Evolutionary conservation across 1,140 invertebrate genomes (phyloP), one percentile per base, ranked within the genome.

Genomic region (Ceratitis capitata): DNA sequence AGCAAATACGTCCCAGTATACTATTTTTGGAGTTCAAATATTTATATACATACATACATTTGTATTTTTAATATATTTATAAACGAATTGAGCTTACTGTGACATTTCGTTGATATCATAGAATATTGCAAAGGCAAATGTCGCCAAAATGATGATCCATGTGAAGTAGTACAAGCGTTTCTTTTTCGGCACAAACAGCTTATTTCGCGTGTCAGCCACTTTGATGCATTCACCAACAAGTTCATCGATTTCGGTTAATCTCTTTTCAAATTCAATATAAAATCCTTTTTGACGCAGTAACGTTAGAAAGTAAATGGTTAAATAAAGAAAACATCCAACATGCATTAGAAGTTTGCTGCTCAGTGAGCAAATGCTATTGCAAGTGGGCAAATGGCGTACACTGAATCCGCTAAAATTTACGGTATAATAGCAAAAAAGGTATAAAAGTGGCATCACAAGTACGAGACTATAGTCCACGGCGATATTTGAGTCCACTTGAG

Each of bases 221-320:
- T 83, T 82, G 10, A 86, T 87, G 29, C 90, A 91, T 26, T 88
- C 88, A 5, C 61, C 64, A 1, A 89, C 87, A 35, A 87, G 74
- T 0, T 83, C 87, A 86, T 91, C 90, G 23, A 91, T 91, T 74
- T 88, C 89, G 19, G 84, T 53, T 9, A 91, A 32, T n/a, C 86
- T 87, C 26, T 86, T 53, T n/a, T 89, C 87, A 56, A 91, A 91
- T 26, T 89, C 88, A 35, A 87, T 51, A 19, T 91, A 91, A 78
- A 91, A 91, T 3, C 87, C 84, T 69, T 91, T 91, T 7, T 90
- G 89, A 0, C 90, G 89, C 69, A 88, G 89, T 1, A 91, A 39
- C 39, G 88, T 90, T 83, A 91, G 56, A 29, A 89, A 23, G 3
- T 86, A 84, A n/a, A 88, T 86, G 7, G 86, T 90, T 5, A 91